Base-by-base conservation (phyloP, 2,888 invertebrate species). In the Cataglyphis altisquamis region DNA sequence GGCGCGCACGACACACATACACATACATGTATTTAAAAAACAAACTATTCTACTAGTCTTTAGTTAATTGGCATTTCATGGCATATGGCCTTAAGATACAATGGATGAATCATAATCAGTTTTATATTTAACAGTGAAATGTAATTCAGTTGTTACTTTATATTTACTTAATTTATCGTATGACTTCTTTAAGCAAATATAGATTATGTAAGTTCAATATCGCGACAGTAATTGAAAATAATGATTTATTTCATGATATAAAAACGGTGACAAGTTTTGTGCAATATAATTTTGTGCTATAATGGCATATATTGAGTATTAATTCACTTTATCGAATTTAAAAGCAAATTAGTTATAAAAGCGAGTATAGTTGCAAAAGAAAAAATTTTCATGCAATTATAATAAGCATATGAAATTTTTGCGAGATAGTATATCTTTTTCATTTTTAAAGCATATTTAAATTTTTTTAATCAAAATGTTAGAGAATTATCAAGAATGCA, bases 51-150 rank as follows among this genome's bases (percentile, higher is more conserved):
- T 93, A 93, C 86, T 92, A 93, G 92, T 94, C 92, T 94, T 93
- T 90, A 92, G 89, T 94, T 90, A 94, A 94, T 94, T 94, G 94
- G 94, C 94, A 93, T 94, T 93, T 92, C 84, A 88, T 87, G 92
- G 91, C 92, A 84, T 92, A 92, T 92, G 92, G 92, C 92, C 92
- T 90, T 87, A 89, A 89, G 87, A 88, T 90, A 91, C 85, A 32
- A 66, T 86, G 84, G 74, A 73, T 81, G 74, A 86, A 64, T 81
- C 75, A 62, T 66, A 60, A 73, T 63, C 55, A 66, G 68, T 60
- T 68, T 62, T 57, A 78, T 84, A 57, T 25, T 57, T 36, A 55
- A 48, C 12, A 32, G n/a, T 12, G 32, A 66, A 52, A 75, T 29
- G 6, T 41, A 36, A 25, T 10, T 10, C 3, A 8, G 3, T 55